A percentile compares a stretch with the other conserved stretches of the same genome.
These are phyloP conservation scores for Cairina moschata DNA, from an alignment of 2,113 vertebrate species.

Conservation along the genomic window DNA sequence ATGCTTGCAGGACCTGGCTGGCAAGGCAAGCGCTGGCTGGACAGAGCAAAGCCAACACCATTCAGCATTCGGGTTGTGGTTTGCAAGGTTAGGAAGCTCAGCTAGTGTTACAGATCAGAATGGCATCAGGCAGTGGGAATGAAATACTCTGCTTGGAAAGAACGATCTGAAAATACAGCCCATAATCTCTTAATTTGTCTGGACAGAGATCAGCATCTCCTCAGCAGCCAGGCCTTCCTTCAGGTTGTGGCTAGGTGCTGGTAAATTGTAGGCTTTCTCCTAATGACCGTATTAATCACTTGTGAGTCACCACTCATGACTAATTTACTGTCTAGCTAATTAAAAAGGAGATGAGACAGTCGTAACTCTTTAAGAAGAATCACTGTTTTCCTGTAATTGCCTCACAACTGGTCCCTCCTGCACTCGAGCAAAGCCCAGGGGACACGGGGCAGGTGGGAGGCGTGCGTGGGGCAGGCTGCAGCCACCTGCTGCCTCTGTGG, in stretches of 20 bases:
- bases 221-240: neutral
- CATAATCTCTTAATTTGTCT: neutral
- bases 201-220: neutral
- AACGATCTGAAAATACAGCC: neutral
- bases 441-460: fast-evolving
- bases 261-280: neutral
- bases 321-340: neutral
- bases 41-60: neutral
- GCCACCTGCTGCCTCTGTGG: neutral
- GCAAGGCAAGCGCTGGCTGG: neutral
- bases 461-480: neutral
- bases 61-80: neutral
- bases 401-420: neutral
- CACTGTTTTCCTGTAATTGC: neutral
- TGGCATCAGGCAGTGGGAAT: neutral
- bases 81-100: neutral
- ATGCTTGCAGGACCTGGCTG: neutral
- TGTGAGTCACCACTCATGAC: neutral
- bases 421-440: fast-evolving
- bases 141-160: neutral
- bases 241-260: neutral
- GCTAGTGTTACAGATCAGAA: fast-evolving
- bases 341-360: neutral
- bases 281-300: neutral
- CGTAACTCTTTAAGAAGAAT: neutral